Base-by-base conservation (phyloP, 2,888 invertebrate genomes). In the Campopleginae sp. region DNA sequence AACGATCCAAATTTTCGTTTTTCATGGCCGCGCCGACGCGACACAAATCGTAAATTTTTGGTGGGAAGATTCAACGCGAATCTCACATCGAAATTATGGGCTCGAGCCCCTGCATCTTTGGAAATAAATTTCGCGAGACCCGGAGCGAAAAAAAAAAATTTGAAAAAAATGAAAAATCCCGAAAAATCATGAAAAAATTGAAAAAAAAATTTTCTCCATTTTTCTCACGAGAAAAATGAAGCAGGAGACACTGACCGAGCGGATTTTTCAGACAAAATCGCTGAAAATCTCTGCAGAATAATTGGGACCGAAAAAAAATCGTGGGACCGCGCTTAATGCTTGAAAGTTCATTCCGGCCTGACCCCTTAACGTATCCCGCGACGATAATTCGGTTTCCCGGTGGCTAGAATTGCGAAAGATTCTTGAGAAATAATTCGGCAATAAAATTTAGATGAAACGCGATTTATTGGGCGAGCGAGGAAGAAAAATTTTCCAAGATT, bases 1-100 rank as follows among this genome's bases (percentile, higher is more conserved):
- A n/a, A 44, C 38, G 42, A 74, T 61, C 6, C 42, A 44, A 23
- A 44, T 23, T 33, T 42, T 8, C 42, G 8, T 33, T 12, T 23
- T 27, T 23, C 10, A 17, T 65, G 2, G 19, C 8, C 8, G 10
- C 38, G 19, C 19, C 19, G 12, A 42, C 42, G 17, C 10, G 10
- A 17, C 23, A 23, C 14, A 12, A 44, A 44, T 78, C 82, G 72
- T 72, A 48, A 82, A 82, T 72, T 82, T 66, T 66, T 66, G 27
- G 46, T 33, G 65, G 33, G 19, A 71, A 77, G 71, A 46, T 33
- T 46, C 71, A 44, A 71, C 54, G 65, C 66, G 72, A 68, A 58
- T 82, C 27, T 12, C 27, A 33, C 8, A 58, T 51, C 48, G 38
- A 27, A 46, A 33, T 33, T 44, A 72, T 31, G 77, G 44, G 42